Percentiles rank a stretch among this genome's conserved stretches.
These are phyloP conservation scores for Ambastaia sidthimunki DNA, from an alignment of 2,797 vertebrate species.

Conservation along the genomic window DNA sequence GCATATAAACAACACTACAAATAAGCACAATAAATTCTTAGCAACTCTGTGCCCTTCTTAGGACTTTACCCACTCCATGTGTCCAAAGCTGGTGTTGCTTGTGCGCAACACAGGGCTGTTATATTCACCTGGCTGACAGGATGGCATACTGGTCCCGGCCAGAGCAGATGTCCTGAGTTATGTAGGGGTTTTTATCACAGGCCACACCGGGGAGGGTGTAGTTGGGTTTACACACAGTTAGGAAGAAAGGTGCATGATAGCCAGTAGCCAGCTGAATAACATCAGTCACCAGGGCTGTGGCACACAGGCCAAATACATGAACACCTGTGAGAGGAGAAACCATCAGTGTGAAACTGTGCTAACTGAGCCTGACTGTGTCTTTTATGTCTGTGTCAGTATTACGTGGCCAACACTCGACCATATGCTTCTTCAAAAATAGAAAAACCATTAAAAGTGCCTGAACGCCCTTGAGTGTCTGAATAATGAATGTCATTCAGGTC, in stretches of 20 bases:
- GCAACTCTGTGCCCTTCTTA: background rate
- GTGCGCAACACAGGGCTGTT: constrained; percentile 7
- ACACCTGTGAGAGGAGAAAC: constrained; percentile 79
- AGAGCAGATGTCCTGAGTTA: constrained; percentile 93
- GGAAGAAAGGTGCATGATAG: constrained; percentile 95
- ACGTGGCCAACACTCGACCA: background rate
- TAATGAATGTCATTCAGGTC: constrained; percentile 35
- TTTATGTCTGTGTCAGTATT: constrained; percentile 27
- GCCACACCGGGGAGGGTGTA: constrained; percentile 91
- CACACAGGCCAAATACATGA: constrained; percentile 95
- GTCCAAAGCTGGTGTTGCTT: constrained; percentile 20
- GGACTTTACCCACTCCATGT: background rate
- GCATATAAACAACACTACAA: background rate
- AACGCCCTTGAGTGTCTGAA: constrained; percentile 9
- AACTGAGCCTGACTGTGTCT: constrained; percentile 14
- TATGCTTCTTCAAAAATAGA: constrained; percentile 51
- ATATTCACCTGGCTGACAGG: constrained; percentile 86
- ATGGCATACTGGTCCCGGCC: constrained; percentile 92
- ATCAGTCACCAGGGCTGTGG: constrained; percentile 93
- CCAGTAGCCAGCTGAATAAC: constrained; percentile 95
- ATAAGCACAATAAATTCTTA: background rate
- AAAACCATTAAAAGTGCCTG: constrained; percentile 56
- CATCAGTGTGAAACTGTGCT: background rate
- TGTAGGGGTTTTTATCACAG: constrained; percentile 90
- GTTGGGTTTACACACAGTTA: constrained; percentile 97